Base-by-base conservation (phyloP, 2,113 vertebrate species). In the Zingel zingel region DNA sequence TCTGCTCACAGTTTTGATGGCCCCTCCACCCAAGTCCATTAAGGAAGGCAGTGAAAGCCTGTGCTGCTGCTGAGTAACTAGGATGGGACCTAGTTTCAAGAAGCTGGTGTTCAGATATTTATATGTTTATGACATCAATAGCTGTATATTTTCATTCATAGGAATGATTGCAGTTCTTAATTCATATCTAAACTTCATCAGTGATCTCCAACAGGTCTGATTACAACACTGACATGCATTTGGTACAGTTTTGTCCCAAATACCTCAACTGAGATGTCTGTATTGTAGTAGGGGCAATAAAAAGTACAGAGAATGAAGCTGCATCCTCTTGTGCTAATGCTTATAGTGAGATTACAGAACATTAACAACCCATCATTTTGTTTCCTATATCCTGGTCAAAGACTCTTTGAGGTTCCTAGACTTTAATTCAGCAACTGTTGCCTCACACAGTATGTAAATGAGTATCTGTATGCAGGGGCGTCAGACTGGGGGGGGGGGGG, bases 1-100 rank as follows among this genome's bases (percentile, higher is more conserved):
- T 92, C 89, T 68, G 36, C 86, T 88, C 84, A 70, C 88, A 84
- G 77, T 88, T 92, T 77, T 90, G 82, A 93, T 93, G 89, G 72
- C 86, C 89, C 73, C 88, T 81, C 85, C 25, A 19, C 78, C 76
- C 81, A 90, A 77, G 59, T 88, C 89, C 89, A 87, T 91, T 93
- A 91, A 90, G 81, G 45, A 23, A 66, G 85, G 75, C 68, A 43
- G 81, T 75, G 62, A 74, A 74, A 83, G 71, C 39, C 72, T 74
- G 70, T 58, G 63, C 45, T 7, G 39, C 84, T 78, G 71, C 82
- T 54, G 36, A 73, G 69, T 70, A 59, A 75, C 53, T 16, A 30
- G 9, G 61, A 84, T 64, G 27, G 25, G 21, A 68, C 74, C 63
- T 64, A 23, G 25, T 77, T 81, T 81, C 53, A 43, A 57, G 51